phyloP scores from a whole-genome alignment of 2,888 invertebrate genomes.

The Harpagoxenus sublaevis region DNA sequence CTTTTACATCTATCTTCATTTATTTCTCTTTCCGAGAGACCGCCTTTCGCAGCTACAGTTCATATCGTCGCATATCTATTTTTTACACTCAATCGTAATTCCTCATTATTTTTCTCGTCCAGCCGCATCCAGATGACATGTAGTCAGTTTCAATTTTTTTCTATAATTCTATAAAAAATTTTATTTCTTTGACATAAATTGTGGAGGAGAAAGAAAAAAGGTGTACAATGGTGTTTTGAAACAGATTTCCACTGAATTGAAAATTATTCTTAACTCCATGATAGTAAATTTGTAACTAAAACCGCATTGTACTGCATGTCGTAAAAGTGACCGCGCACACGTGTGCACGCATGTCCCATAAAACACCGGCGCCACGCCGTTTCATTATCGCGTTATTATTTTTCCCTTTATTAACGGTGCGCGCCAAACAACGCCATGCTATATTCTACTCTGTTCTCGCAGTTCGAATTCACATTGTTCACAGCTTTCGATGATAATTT shows the following conservation, averaged over 20 bases:
- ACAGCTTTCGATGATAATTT: neutral
- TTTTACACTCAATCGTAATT: slow-evolving; percentile 65
- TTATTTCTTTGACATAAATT: neutral
- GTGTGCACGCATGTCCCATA: slow-evolving; percentile 37
- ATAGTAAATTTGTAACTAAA: neutral
- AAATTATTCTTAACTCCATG: neutral
- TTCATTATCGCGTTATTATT: slow-evolving; percentile 62
- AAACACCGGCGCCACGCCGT: slow-evolving; percentile 47
- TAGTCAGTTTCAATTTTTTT: neutral
- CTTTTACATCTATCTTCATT: slow-evolving; percentile 50
- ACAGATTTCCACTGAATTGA: neutral
- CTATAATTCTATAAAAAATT: neutral
- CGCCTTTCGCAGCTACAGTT: slow-evolving; percentile 68
- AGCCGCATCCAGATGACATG: slow-evolving; percentile 58
- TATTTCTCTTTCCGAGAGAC: slow-evolving; percentile 55
- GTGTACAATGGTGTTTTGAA: neutral
- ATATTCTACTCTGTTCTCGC: slow-evolving; percentile 2
- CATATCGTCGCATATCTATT: slow-evolving; percentile 48
- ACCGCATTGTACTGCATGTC: neutral
- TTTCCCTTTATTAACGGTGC: slow-evolving; percentile 47
- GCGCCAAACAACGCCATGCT: slow-evolving; percentile 16
- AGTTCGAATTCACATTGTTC: neutral
- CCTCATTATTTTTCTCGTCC: slow-evolving; percentile 57
- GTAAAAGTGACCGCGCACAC: slow-evolving; percentile 10
- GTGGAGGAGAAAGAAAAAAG: neutral